A percentile compares a stretch with the other conserved stretches of the same genome.
phyloP scores from a whole-genome alignment of 2,797 vertebrate genomes.

The Acanthurus leucopareius region DNA sequence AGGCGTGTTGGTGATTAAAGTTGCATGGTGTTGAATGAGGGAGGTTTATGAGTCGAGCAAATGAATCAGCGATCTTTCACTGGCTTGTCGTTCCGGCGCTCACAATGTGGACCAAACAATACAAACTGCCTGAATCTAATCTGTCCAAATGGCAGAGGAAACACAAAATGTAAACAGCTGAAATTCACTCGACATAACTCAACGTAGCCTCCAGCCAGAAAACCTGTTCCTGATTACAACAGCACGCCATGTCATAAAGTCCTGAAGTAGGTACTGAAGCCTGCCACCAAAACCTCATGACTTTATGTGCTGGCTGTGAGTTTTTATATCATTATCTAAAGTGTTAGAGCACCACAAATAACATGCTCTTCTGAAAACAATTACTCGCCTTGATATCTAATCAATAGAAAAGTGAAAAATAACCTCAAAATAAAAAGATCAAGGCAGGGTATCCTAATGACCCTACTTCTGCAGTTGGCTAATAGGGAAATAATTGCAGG shows the following conservation, averaged over 20 bases:
- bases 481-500: slow-evolving; percentile 49
- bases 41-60: neutral
- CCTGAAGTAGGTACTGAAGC: neutral
- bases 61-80: slow-evolving; percentile 18
- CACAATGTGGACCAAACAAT: slow-evolving; percentile 30
- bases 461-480: slow-evolving; percentile 11
- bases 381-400: neutral
- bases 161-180: slow-evolving; percentile 51
- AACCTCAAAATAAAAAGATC: slow-evolving; percentile 2
- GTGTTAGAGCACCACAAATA: slow-evolving; percentile 4
- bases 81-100: slow-evolving; percentile 12
- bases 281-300: slow-evolving; percentile 11
- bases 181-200: slow-evolving; percentile 48
- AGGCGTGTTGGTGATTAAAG: slow-evolving; percentile 16
- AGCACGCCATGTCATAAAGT: slow-evolving; percentile 32
- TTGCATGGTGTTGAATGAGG: neutral
- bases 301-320: slow-evolving; percentile 25
- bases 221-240: slow-evolving; percentile 58
- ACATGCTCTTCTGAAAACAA: slow-evolving; percentile 1
- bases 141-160: slow-evolving; percentile 44
- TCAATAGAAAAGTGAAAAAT: neutral
- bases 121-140: slow-evolving; percentile 36
- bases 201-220: slow-evolving; percentile 26
- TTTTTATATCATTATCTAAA: slow-evolving; percentile 13
- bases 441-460: slow-evolving; percentile 12